Conservation (phyloP, 2,113 vertebrate genomes). For the Orthonyx spaldingii region DNA sequence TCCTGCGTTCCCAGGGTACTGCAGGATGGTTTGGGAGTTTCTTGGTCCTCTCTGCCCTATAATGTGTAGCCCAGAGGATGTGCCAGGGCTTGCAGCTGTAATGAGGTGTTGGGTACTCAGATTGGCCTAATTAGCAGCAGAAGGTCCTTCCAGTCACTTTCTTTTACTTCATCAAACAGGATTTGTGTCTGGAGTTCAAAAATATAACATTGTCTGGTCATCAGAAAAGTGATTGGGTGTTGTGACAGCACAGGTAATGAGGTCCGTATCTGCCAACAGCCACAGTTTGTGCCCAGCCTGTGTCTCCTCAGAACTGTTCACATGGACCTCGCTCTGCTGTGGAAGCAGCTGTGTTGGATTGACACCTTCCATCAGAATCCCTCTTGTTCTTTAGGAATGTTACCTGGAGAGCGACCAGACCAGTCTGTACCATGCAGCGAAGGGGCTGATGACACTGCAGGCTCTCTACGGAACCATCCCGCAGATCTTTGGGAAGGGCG, state of each 20-base stretch:
- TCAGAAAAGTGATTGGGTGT: neutral
- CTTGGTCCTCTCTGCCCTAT: neutral
- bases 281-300: neutral
- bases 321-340: neutral
- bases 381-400: constrained; percentile 80
- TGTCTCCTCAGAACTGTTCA: neutral
- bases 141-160: neutral
- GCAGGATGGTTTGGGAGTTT: neutral
- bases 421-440: constrained; percentile 92
- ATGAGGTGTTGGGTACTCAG: neutral
- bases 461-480: constrained; percentile 96
- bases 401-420: constrained; percentile 97
- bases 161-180: neutral
- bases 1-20: neutral
- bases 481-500: constrained; percentile 95
- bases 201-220: neutral
- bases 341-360: neutral
- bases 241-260: neutral
- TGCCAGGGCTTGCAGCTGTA: neutral
- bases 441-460: constrained; percentile 95
- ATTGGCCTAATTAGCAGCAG: neutral
- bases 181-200: neutral
- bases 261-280: neutral
- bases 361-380: neutral
- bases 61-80: neutral